These are phyloP conservation scores for Paramormyrops kingsleyae DNA, from an alignment of 2,113 vertebrate genomes.

Conservation along the genomic window DNA sequence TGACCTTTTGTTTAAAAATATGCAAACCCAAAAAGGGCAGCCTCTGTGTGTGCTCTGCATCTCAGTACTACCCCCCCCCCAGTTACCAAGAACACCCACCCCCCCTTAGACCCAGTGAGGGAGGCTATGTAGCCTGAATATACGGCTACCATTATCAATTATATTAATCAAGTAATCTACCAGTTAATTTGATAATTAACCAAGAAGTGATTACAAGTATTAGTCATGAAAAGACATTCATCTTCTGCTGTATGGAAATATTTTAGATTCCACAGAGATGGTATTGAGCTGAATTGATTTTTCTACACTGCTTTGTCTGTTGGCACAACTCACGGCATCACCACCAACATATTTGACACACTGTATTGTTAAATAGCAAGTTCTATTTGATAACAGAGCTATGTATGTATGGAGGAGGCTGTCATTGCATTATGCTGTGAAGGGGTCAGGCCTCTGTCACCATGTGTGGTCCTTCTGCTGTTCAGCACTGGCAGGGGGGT, in stretches of 20 bases:
- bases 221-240: neutral
- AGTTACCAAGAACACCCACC: neutral
- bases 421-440: neutral
- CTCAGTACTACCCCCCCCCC: neutral
- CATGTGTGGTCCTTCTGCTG: neutral
- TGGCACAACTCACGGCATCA: neutral
- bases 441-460: neutral
- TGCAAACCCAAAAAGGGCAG: neutral
- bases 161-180: neutral
- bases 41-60: neutral
- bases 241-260: neutral
- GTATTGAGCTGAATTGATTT: neutral
- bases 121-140: neutral
- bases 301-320: neutral
- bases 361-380: neutral
- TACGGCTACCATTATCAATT: neutral
- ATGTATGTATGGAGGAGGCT: neutral
- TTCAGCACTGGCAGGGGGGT: neutral
- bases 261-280: neutral
- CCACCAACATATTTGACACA: neutral
- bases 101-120: neutral
- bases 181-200: neutral
- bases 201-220: neutral
- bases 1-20: slow-evolving; percentile 10
- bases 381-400: neutral